A percentile compares a stretch with the other conserved stretches of the same genome.
phyloP scores from a whole-genome alignment of 2,113 vertebrate species.

The Stigmatopora argus region DNA sequence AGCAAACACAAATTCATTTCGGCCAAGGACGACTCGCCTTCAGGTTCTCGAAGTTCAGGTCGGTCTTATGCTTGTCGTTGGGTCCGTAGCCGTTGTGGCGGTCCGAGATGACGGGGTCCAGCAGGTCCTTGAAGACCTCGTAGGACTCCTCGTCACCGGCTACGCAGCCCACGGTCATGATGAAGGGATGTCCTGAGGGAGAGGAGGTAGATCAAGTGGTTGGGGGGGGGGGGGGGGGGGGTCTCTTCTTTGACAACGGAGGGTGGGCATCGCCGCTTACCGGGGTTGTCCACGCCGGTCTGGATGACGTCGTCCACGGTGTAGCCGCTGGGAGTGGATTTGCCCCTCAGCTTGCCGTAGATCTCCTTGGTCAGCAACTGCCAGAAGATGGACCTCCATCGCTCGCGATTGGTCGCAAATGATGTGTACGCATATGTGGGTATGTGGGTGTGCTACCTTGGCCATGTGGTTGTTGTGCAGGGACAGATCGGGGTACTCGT shows the following conservation, averaged over 20 bases:
- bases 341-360: constrained; percentile 80
- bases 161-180: constrained; percentile 91
- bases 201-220: neutral
- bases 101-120: constrained; percentile 87
- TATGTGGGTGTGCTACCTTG: constrained; percentile 65
- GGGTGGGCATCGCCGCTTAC: constrained; percentile 52
- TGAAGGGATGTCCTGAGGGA: constrained; percentile 83
- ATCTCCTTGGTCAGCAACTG: constrained; percentile 73
- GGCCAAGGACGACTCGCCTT: constrained; percentile 68
- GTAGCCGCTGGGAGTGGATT: constrained; percentile 87
- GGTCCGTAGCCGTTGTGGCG: constrained; percentile 88
- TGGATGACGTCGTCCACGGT: constrained; percentile 87
- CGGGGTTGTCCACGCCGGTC: constrained; percentile 92
- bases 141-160: constrained; percentile 90
- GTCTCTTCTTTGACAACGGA: neutral
- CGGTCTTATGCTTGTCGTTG: constrained; percentile 88
- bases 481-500: constrained; percentile 82
- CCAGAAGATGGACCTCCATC: neutral
- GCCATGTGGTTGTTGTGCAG: constrained; percentile 93
- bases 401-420: constrained; percentile 7
- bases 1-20: too few species aligned
- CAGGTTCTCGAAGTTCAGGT: constrained; percentile 91
- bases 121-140: constrained; percentile 80
- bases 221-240: neutral
- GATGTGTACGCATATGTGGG: neutral